These are phyloP conservation scores for Sebastes vulpes DNA, from an alignment of 2,797 vertebrate genomes.

Conservation along the genomic window DNA sequence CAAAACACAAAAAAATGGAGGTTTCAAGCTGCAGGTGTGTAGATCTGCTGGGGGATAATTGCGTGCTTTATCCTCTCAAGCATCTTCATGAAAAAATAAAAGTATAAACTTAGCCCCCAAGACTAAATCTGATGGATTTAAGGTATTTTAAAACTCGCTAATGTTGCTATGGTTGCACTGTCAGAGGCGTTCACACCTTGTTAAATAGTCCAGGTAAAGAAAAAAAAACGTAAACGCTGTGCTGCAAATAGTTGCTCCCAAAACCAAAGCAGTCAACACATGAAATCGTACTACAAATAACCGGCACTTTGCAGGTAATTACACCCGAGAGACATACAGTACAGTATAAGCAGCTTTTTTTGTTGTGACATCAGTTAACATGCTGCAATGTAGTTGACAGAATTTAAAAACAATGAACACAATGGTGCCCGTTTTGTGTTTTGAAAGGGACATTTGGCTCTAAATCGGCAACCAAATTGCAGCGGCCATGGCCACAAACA, in stretches of 20 bases:
- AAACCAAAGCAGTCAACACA: slow-evolving; percentile 49
- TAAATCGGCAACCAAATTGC: slow-evolving; percentile 44
- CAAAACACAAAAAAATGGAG: background rate
- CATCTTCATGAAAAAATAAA: slow-evolving; percentile 12
- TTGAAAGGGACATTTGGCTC: slow-evolving; percentile 63
- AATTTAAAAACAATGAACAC: slow-evolving; percentile 59
- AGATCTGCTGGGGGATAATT: slow-evolving; percentile 21
- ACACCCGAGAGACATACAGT: slow-evolving; percentile 46
- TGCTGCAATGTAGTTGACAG: slow-evolving; percentile 35
- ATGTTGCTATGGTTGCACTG: slow-evolving; percentile 46
- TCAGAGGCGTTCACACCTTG: slow-evolving; percentile 14
- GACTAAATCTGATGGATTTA: slow-evolving; percentile 19
- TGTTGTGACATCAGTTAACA: slow-evolving; percentile 60
- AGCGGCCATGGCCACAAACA: slow-evolving; percentile 44
- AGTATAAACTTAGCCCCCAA: background rate
- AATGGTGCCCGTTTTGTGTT: slow-evolving; percentile 42
- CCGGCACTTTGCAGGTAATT: slow-evolving; percentile 54
- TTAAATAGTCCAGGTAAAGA: slow-evolving; percentile 34
- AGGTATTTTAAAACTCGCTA: slow-evolving; percentile 19
- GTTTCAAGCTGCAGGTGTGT: slow-evolving; percentile 20
- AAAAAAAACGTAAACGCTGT: background rate
- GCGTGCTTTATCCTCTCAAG: slow-evolving; percentile 3
- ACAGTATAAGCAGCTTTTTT: slow-evolving; percentile 38
- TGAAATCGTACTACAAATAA: slow-evolving; percentile 10
- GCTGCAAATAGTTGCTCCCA: slow-evolving; percentile 19